Conservation (phyloP, 1,140 invertebrate genomes). For the Caenorhabditis inopinata region DNA sequence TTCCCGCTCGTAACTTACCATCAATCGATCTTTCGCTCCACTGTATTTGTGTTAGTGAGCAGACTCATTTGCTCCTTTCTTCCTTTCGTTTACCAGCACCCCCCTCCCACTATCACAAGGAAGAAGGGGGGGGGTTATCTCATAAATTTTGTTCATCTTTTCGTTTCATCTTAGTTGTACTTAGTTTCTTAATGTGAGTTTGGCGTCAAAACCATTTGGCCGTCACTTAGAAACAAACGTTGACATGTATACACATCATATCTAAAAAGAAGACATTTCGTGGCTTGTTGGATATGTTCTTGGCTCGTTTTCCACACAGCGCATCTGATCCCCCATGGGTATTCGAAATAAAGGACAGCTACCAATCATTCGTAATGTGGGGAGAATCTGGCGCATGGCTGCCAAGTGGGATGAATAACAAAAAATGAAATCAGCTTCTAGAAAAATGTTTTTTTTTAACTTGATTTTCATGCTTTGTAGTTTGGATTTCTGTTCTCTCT, state of each 20-base stretch:
- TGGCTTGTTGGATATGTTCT: neutral
- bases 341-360: neutral
- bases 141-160: neutral
- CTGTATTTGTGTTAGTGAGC: slow-evolving; percentile 29
- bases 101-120: neutral
- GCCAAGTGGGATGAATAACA: neutral
- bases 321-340: slow-evolving; percentile 10
- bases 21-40: neutral
- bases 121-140: neutral
- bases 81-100: neutral
- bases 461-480: neutral
- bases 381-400: neutral
- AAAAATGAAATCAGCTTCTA: neutral
- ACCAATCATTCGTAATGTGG: slow-evolving; percentile 11
- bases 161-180: neutral
- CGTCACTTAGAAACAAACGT: slow-evolving; percentile 22
- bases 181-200: neutral
- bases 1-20: neutral
- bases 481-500: neutral
- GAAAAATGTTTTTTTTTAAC: neutral
- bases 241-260: slow-evolving; percentile 6
- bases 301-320: neutral
- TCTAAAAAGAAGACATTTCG: neutral
- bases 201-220: neutral
- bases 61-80: slow-evolving; percentile 20